These are phyloP conservation scores for Mystacornis crossleyi DNA, from an alignment of 2,113 vertebrate species.

Conservation along the genomic window DNA sequence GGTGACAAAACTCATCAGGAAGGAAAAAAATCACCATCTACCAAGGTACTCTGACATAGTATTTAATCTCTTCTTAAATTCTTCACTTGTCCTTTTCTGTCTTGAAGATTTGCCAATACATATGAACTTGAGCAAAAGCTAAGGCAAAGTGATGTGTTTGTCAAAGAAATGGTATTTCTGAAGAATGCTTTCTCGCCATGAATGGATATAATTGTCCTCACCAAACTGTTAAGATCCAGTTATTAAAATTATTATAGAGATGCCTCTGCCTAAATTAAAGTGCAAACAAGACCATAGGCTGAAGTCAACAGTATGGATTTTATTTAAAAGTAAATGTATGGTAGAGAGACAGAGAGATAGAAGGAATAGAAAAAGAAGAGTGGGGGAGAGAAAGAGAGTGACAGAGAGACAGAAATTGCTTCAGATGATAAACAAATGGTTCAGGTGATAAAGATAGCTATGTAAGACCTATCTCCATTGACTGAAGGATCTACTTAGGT, in stretches of 20 bases:
- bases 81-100: neutral
- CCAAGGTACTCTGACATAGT: neutral
- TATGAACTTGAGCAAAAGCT: neutral
- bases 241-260: neutral
- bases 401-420: neutral
- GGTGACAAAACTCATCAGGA: neutral
- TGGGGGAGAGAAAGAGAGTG: neutral
- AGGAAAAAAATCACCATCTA: neutral
- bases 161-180: neutral
- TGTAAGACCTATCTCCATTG: neutral
- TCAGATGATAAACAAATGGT: neutral
- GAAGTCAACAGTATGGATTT: neutral
- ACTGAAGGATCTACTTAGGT: neutral
- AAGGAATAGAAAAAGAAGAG: neutral
- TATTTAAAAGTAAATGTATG: neutral
- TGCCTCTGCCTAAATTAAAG: neutral
- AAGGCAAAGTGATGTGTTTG: neutral
- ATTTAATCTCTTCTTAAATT: neutral
- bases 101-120: neutral
- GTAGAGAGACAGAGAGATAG: neutral
- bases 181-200: neutral
- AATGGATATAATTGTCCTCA: neutral
- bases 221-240: neutral
- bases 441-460: neutral
- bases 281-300: rapidly evolving